Conservation (phyloP, 2,797 vertebrate genomes). For the Heterohyrax brucei region DNA sequence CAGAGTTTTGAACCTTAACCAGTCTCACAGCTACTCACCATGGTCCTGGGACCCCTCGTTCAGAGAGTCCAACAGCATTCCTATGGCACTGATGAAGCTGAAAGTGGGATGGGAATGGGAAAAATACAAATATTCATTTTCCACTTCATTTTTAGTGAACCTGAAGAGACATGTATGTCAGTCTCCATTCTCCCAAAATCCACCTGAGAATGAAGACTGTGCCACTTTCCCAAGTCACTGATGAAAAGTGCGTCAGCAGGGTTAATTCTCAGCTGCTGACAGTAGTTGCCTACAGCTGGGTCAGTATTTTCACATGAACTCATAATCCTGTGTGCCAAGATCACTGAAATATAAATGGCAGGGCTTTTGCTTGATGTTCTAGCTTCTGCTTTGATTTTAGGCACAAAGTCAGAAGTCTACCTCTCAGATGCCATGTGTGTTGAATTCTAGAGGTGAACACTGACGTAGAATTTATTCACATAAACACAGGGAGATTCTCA, state of each 20-base stretch:
- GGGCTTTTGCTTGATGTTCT: slow-evolving; percentile 21
- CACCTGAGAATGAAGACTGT: not conserved
- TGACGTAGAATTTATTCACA: slow-evolving; percentile 40
- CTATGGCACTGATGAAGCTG: not conserved
- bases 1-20: not conserved
- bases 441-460: slow-evolving; percentile 65
- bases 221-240: slow-evolving; percentile 49
- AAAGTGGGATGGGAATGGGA: not conserved
- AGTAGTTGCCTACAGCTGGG: slow-evolving; percentile 30
- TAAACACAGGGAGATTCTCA: not conserved
- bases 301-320: slow-evolving; percentile 72
- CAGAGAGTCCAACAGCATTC: not conserved
- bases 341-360: slow-evolving; percentile 75
- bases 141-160: slow-evolving; percentile 9
- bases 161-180: not conserved
- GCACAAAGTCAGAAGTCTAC: slow-evolving; percentile 64
- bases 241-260: slow-evolving; percentile 54
- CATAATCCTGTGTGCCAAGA: slow-evolving; percentile 78
- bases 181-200: slow-evolving; percentile 58
- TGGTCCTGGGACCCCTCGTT: not conserved
- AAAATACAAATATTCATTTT: slow-evolving; percentile 21
- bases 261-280: slow-evolving; percentile 62
- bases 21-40: not conserved
- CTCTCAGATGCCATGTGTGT: slow-evolving; percentile 30
- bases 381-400: slow-evolving; percentile 71